Evolutionary conservation across 2,797 vertebrate species (phyloP).

Genomic region (Acrossocheilus fasciatus): DNA sequence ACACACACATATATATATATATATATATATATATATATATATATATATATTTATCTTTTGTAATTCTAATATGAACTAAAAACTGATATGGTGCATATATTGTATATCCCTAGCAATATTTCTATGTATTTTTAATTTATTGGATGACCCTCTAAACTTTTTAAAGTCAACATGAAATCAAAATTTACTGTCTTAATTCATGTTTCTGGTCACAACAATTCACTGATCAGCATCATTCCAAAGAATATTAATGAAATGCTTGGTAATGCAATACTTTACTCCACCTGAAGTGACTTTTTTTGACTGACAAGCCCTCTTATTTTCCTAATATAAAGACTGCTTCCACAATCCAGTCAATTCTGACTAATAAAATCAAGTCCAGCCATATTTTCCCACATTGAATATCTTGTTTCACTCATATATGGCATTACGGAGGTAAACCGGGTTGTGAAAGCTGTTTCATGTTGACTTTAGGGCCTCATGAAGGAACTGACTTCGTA

Average conservation of each 20-base stretch:
- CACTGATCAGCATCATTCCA: neutral
- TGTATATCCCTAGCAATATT: neutral
- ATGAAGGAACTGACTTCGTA: neutral
- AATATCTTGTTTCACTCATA: neutral
- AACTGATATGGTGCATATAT: neutral
- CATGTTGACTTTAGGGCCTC: conserved; percentile 4
- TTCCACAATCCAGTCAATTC: neutral
- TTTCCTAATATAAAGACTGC: neutral
- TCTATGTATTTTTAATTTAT: too few species aligned
- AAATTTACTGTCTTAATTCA: neutral
- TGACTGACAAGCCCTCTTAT: neutral
- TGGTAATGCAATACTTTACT: neutral
- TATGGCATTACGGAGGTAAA: neutral
- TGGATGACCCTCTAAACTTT: neutral
- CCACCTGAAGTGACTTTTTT: neutral
- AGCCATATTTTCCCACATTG: neutral
- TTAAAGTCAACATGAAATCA: neutral
- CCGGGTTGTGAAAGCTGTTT: conserved; percentile 1
- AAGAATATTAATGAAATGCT: neutral
- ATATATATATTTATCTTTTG: too few species aligned
- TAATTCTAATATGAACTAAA: neutral
- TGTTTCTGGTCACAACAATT: neutral
- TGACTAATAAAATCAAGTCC: neutral
- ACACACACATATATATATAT: too few species aligned
- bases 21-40: too few species aligned